Base-by-base conservation (phyloP, 2,113 vertebrate species). In the Campylorhamphus procurvoides region DNA sequence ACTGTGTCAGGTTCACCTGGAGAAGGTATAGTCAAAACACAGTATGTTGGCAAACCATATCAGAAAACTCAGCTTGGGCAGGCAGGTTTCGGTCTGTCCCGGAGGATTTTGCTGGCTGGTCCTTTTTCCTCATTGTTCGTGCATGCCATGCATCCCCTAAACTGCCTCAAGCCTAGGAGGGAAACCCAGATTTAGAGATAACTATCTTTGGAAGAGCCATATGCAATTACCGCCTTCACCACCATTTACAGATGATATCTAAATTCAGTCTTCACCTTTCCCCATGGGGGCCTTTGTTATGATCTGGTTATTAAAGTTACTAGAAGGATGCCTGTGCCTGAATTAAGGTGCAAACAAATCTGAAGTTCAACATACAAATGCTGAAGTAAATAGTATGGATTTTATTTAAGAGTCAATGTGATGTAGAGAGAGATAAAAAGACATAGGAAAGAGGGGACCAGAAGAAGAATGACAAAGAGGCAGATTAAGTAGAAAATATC, bases 21-120 rank as follows among this genome's bases (percentile, higher is more conserved):
- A 67, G 35, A 63, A 82, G 14, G 1, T 12, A 12, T 15, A 68
- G 11, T 18, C n/a, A 46, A 29, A 82, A 31, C 5, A 20, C 2
- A 46, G 16, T 12, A 22, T 0, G 1, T 28, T 25, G 72, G 17
- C 7, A 77, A 4, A 9, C 2, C 16, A 67, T 35, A 28, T 3
- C 20, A 72, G 55, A 63, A 75, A 31, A 3, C 3, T 20, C 60
- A 18, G 9, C 8, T 35, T 35, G 12, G 8, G 39, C 27, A 73
- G 22, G 3, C 19, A 33, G 18, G 6, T 71, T 58, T 89, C 58
- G 66, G 3, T 25, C 33, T 53, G 18, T 71, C 46, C 42, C 71
- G 20, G 89, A 67, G 17, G 25, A 42, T 69, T 67, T 81, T 7
- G 1, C 23, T 46, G 9, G 2, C 12, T 78, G 3, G 63, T 87